A percentile compares a stretch with the other conserved stretches of the same genome.
Conservation (phyloP, 2,797 vertebrate species). For the Scleropages formosus region DNA sequence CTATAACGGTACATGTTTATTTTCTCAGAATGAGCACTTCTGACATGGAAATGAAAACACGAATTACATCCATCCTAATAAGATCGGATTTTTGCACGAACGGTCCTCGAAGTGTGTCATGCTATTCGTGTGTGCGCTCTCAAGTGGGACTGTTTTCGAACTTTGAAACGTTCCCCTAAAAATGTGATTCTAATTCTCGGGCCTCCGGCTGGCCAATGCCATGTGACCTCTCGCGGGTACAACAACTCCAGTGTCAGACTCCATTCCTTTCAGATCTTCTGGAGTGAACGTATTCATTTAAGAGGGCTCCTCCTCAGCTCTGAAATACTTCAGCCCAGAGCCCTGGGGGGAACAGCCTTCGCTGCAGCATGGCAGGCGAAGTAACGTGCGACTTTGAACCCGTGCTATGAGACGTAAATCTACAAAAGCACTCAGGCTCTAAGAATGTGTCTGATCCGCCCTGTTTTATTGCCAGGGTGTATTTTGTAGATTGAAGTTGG, state of each 20-base stretch:
- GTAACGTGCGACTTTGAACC: conserved; percentile 56
- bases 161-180: conserved; percentile 49
- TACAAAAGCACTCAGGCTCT: conserved; percentile 55
- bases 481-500: conserved; percentile 49
- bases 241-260: conserved; percentile 51
- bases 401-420: conserved; percentile 57
- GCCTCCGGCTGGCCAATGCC: conserved; percentile 45
- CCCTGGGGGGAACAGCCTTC: conserved; percentile 43
- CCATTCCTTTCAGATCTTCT: conserved; percentile 51
- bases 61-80: conserved; percentile 42
- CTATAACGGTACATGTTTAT: conserved; percentile 35
- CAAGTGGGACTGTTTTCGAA: conserved; percentile 41
- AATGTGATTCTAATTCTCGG: conserved; percentile 51
- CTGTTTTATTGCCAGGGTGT: conserved; percentile 55
- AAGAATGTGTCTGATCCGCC: conserved; percentile 62
- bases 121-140: conserved; percentile 43
- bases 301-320: conserved; percentile 41
- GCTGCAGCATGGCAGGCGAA: conserved; percentile 50
- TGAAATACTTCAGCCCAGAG: conserved; percentile 44
- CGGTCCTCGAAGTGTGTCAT: conserved; percentile 38
- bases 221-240: conserved; percentile 51
- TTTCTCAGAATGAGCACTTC: conserved; percentile 39
- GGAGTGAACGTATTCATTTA: conserved; percentile 38
- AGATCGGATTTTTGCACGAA: conserved; percentile 48
- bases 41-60: conserved; percentile 42